phyloP scores from a whole-genome alignment of 2,888 invertebrate species.

The Mamestra brassicae region DNA sequence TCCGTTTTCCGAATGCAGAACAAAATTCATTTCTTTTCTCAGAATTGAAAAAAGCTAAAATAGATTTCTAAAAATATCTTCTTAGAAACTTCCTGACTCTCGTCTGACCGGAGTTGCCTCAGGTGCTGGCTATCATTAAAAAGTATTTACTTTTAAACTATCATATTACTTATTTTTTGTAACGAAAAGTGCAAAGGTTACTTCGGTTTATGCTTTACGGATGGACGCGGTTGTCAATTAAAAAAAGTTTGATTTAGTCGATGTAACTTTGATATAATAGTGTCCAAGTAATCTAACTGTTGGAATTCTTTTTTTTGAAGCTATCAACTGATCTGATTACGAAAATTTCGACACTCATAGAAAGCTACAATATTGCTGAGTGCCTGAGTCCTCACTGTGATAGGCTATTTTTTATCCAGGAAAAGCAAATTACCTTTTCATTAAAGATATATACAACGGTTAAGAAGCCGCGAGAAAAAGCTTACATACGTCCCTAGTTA shows the following conservation, averaged over 20 bases:
- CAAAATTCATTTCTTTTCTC: neutral
- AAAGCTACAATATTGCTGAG: neutral
- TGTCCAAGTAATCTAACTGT: neutral
- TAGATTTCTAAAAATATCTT: neutral
- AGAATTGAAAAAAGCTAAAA: conserved; percentile 10
- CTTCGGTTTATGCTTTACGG: conserved; percentile 1
- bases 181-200: conserved; percentile 46
- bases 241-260: conserved; percentile 14
- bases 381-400: neutral
- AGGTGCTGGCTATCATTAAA: conserved; percentile 28
- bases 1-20: neutral
- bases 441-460: neutral
- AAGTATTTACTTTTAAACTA: conserved; percentile 17
- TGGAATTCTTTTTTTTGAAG: neutral
- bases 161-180: conserved; percentile 18
- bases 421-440: neutral
- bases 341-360: neutral
- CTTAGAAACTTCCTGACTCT: conserved; percentile 24
- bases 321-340: neutral
- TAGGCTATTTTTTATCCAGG: neutral
- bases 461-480: neutral
- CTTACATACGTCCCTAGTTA: no score
- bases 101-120: conserved; percentile 22
- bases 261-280: neutral
- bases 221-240: conserved; percentile 35